Evolutionary conservation across 2,797 vertebrate genomes (phyloP).

Genomic region (Erethizon dorsatum): DNA sequence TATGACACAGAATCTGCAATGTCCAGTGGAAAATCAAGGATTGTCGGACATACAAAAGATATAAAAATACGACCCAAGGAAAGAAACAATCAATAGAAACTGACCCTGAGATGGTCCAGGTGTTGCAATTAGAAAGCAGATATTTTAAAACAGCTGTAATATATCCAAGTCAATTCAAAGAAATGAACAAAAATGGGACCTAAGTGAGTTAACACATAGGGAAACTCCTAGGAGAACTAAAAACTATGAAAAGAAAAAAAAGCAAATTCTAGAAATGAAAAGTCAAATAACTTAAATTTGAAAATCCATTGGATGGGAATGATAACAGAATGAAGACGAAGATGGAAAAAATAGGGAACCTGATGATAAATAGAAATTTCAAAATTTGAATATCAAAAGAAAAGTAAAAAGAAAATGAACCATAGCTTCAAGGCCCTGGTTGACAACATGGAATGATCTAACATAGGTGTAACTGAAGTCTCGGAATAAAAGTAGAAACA

Average conservation of each 20-base stretch:
- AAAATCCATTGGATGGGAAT: background rate
- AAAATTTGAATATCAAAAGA: background rate
- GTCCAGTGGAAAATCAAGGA: background rate
- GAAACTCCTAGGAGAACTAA: background rate
- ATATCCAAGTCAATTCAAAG: background rate
- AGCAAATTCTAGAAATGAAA: background rate
- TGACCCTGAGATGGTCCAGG: background rate
- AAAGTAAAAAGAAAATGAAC: background rate
- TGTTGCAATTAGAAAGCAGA: background rate
- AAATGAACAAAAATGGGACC: background rate
- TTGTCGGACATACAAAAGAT: background rate
- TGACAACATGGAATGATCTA: conserved; percentile 7
- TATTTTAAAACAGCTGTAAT: background rate
- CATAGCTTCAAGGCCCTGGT: background rate
- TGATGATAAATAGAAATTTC: background rate
- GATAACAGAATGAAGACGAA: conserved; percentile 18
- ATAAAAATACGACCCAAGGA: conserved; percentile 6
- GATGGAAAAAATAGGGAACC: background rate
- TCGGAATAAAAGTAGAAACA: background rate
- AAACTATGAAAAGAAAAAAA: conserved; percentile 53
- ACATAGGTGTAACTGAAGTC: background rate
- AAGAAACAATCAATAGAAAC: conserved; percentile 8
- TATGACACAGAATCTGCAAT: background rate
- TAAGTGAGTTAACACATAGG: background rate
- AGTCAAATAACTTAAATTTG: conserved; percentile 49